Base-by-base conservation (phyloP, 1,140 invertebrate species). In the Temnothorax nylanderi region DNA sequence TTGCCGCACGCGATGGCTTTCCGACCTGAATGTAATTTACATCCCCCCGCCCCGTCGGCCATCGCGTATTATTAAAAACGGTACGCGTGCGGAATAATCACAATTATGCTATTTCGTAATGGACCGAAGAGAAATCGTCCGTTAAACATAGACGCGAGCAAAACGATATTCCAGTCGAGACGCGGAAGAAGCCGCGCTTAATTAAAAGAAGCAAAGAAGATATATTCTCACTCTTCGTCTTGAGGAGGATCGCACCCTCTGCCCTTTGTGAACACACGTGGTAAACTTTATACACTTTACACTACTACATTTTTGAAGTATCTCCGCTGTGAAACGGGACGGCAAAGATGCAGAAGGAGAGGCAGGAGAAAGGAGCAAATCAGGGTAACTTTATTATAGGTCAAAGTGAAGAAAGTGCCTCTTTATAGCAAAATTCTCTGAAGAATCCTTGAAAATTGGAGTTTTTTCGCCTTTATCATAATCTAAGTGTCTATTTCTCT, bases 1-100 rank as follows among this genome's bases (percentile, higher is more conserved):
- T 41, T 37, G 26, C 34, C 49, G 8, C 44, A 21, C 3, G 49
- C 37, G 1, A 21, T 11, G 6, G 65, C 16, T 47, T 44, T 72
- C 34, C 49, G 13, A 72, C 69, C n/a, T 56, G 37, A 82, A 56
- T 37, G 37, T 51, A 81, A 81, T 81, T 81, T 71, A 71, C 78
- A 81, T 41, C 11, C 13, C 13, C 26, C 26, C 26, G 26, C 26
- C 26, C 7, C n/a, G 6, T 26, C 60, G 26, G 7, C n/a, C 16
- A 26, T 82, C 16, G 64, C 18, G 51, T 74, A 72, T 82, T 82
- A 82, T 74, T 82, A 82, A 82, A 74, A 58, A 67, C 67, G 21
- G 16, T 6, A 3, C 6, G 26, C 16, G 10, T 44, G 18, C 10
- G 51, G 67, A 11, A 82, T 47, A 82, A 47, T 82, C 65, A 37